Conservation (phyloP, 2,113 vertebrate species). For the Nesoenas mayeri region DNA sequence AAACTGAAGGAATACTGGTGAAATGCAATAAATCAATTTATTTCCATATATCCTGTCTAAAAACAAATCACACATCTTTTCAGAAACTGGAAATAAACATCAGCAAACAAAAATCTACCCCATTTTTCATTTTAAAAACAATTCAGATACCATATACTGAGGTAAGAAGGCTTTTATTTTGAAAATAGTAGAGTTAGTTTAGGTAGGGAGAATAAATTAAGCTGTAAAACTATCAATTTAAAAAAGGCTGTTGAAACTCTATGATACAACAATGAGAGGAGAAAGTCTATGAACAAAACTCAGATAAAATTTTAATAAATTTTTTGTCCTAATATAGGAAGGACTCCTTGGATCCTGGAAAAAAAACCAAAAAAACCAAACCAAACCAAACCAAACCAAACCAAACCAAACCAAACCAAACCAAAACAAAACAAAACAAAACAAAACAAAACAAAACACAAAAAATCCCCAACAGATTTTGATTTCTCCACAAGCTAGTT, state of each 20-base stretch:
- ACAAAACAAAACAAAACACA: neutral
- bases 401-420: neutral
- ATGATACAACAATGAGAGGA: neutral
- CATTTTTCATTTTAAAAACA: neutral
- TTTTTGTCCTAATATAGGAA: neutral
- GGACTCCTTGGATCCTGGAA: neutral
- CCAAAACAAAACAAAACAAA: too few species aligned
- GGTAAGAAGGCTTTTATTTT: neutral
- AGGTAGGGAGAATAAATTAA: neutral
- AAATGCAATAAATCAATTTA: neutral
- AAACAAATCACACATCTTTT: neutral
- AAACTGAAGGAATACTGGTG: neutral
- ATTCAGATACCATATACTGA: neutral
- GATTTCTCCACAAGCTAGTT: neutral
- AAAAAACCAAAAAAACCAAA: neutral
- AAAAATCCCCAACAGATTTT: too few species aligned
- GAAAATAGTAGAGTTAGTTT: neutral
- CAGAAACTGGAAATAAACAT: neutral
- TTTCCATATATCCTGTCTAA: neutral
- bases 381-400: too few species aligned
- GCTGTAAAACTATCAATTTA: neutral
- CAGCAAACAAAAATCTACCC: neutral
- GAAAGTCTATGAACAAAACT: neutral
- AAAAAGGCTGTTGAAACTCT: neutral
- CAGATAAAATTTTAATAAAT: neutral